phyloP scores from a whole-genome alignment of 1,140 invertebrate species.

The Hyphantria cunea region DNA sequence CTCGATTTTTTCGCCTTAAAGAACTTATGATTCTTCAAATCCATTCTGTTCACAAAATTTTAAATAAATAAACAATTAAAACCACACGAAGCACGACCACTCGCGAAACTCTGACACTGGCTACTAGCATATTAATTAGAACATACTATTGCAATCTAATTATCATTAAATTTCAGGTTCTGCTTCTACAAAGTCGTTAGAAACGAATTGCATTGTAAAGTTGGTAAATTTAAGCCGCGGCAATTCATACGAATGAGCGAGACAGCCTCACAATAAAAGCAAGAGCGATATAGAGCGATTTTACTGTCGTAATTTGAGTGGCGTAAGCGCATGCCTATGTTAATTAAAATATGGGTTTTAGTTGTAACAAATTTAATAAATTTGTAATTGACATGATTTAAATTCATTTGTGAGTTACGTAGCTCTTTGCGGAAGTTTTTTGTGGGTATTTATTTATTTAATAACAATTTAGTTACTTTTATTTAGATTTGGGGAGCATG shows the following conservation, averaged over 20 bases:
- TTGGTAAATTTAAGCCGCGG: slow-evolving; percentile 54
- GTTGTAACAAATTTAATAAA: slow-evolving; percentile 11
- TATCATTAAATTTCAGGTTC: slow-evolving; percentile 79
- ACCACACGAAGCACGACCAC: slow-evolving; percentile 61
- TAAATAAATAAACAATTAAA: slow-evolving; percentile 34
- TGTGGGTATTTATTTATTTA: not conserved
- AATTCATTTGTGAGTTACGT: slow-evolving; percentile 3
- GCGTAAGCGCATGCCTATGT: slow-evolving; percentile 45
- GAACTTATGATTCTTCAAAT: slow-evolving; percentile 66
- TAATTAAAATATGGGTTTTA: slow-evolving; percentile 43
- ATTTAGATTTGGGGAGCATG: no score
- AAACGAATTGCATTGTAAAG: slow-evolving; percentile 38
- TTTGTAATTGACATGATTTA: slow-evolving; percentile 14
- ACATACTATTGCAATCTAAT: slow-evolving; percentile 73
- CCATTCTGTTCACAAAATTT: slow-evolving; percentile 57
- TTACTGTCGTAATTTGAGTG: slow-evolving; percentile 36
- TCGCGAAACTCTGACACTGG: slow-evolving; percentile 57
- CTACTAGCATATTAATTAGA: slow-evolving; percentile 73
- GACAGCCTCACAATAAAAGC: slow-evolving; percentile 37
- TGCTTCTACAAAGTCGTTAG: slow-evolving; percentile 66
- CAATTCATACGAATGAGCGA: slow-evolving; percentile 47
- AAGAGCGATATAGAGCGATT: not conserved
- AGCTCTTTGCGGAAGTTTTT: not conserved
- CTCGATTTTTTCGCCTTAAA: slow-evolving; percentile 57
- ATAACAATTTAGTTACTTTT: no score